Percentiles rank a stretch among this genome's conserved stretches.
phyloP scores from a whole-genome alignment of 2,797 vertebrate species.

The Periophthalmus magnuspinnatus region DNA sequence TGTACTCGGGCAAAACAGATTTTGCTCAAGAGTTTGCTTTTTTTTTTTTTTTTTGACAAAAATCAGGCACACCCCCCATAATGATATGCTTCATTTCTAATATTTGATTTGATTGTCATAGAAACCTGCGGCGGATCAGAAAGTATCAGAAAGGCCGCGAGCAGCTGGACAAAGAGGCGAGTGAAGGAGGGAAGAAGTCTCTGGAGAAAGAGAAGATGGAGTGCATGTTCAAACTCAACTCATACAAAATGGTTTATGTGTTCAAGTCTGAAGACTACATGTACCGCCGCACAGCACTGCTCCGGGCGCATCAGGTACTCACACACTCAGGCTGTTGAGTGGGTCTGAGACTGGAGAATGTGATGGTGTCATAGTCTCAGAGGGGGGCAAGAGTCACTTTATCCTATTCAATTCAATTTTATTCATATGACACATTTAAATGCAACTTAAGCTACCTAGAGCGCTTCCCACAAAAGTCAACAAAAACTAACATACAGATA shows the following conservation, averaged over 20 bases:
- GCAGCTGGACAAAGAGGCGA: slow-evolving; percentile 85
- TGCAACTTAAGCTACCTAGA: too few species aligned
- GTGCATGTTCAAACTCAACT: slow-evolving; percentile 98
- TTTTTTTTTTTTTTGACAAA: too few species aligned
- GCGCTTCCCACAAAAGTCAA: too few species aligned
- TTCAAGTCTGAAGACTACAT: slow-evolving; percentile 99
- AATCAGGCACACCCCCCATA: too few species aligned
- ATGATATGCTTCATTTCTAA: not conserved
- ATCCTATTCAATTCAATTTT: too few species aligned
- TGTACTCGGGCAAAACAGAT: too few species aligned
- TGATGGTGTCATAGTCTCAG: too few species aligned
- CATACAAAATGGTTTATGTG: slow-evolving; percentile 99
- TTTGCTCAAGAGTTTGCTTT: too few species aligned
- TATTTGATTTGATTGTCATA: slow-evolving; percentile 37
- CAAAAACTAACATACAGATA: too few species aligned
- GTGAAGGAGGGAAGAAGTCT: slow-evolving; percentile 82
- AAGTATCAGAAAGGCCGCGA: slow-evolving; percentile 95
- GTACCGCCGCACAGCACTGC: slow-evolving; percentile 95
- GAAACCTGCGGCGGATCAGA: slow-evolving; percentile 93
- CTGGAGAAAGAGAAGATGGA: slow-evolving; percentile 92
- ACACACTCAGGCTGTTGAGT: not conserved
- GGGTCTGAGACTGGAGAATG: too few species aligned
- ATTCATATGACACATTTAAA: too few species aligned
- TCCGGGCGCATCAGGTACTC: slow-evolving; percentile 92
- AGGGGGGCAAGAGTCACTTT: too few species aligned